Percentiles rank a stretch among this genome's conserved stretches.
These are phyloP conservation scores for Aphidius colemani DNA, from an alignment of 2,888 invertebrate genomes.

Conservation along the genomic window DNA sequence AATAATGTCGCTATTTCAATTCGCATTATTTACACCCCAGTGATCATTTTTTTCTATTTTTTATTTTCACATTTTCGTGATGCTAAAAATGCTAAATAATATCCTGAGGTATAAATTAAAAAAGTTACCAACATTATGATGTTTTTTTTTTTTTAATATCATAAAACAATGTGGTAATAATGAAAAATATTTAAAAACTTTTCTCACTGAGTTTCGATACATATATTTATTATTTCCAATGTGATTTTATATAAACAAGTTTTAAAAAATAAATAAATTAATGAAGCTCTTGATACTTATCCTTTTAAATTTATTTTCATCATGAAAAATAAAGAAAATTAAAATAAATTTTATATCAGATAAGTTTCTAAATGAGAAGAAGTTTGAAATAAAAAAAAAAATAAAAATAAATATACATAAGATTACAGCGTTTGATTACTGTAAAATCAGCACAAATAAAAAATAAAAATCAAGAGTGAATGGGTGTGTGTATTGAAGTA, in stretches of 20 bases:
- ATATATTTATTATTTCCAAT: constrained; percentile 2
- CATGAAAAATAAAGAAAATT: too few species aligned
- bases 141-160: too few species aligned
- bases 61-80: not conserved
- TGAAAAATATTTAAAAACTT: constrained; percentile 2
- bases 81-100: constrained; percentile 22
- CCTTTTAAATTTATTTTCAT: too few species aligned
- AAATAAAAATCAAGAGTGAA: not conserved
- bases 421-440: constrained; percentile 22
- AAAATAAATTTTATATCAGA: too few species aligned
- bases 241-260: not conserved
- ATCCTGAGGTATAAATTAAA: constrained; percentile 19
- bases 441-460: constrained; percentile 25
- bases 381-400: too few species aligned
- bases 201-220: not conserved
- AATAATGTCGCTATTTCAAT: constrained; percentile 20
- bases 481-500: too few species aligned
- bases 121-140: constrained; percentile 16
- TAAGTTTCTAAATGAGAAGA: too few species aligned
- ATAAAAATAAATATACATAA: not conserved
- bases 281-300: too few species aligned
- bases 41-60: not conserved
- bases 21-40: constrained; percentile 20
- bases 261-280: too few species aligned
- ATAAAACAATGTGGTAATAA: too few species aligned